phyloP scores from a whole-genome alignment of 2,888 invertebrate genomes.

The Drosophila birchii region DNA sequence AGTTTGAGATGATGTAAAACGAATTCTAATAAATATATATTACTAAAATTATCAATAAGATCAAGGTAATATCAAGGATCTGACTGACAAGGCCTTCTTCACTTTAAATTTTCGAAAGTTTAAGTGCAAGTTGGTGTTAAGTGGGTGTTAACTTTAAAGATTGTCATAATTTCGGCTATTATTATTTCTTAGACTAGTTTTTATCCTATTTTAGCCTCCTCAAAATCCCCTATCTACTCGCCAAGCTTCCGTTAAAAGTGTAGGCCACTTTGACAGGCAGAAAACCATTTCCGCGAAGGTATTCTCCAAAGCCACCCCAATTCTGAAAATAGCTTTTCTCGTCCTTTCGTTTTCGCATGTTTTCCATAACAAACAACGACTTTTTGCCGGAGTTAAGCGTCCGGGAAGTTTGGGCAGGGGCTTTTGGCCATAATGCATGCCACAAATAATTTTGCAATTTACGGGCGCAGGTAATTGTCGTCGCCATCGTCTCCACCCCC shows the following conservation, averaged over 20 bases:
- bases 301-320: conserved; percentile 2
- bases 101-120: no score
- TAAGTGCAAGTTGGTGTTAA: no score
- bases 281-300: conserved; percentile 29
- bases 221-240: neutral
- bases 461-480: conserved; percentile 52
- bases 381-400: conserved; percentile 11
- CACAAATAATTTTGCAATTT: conserved; percentile 74
- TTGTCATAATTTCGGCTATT: neutral
- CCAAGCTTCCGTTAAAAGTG: conserved; percentile 14
- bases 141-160: no score
- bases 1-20: conserved; percentile 15
- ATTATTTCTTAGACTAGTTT: neutral
- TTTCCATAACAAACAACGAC: conserved; percentile 60
- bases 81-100: no score
- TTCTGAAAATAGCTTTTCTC: neutral
- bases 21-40: no score
- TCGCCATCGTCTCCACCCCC: conserved; percentile 21
- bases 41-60: no score
- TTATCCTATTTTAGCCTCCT: neutral
- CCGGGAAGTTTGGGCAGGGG: conserved; percentile 13
- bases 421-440: conserved; percentile 51
- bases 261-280: conserved; percentile 9
- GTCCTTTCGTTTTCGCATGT: conserved; percentile 51
- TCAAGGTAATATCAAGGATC: no score